Percentiles rank a stretch among this genome's conserved stretches.
These are phyloP conservation scores for Drosophila tristis DNA, from an alignment of 1,140 invertebrate genomes.

Conservation along the genomic window DNA sequence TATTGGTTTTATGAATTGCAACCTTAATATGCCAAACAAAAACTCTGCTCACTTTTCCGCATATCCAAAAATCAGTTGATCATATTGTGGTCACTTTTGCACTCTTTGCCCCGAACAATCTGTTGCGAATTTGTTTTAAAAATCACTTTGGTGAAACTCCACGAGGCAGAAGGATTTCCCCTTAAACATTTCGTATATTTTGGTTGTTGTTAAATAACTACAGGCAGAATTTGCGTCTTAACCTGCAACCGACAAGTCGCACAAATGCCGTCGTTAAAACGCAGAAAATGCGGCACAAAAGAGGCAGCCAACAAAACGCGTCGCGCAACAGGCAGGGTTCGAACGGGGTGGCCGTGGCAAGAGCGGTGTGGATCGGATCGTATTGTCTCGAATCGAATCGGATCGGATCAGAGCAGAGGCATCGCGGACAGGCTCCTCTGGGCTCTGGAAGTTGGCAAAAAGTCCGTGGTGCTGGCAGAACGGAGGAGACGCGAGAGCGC, in stretches of 20 bases:
- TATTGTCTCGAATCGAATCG: slow-evolving; percentile 1
- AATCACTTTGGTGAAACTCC: too few species aligned
- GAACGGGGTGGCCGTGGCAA: not conserved
- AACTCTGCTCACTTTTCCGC: too few species aligned
- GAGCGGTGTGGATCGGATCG: slow-evolving; percentile 3
- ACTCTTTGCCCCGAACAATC: too few species aligned
- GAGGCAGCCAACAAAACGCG: slow-evolving; percentile 23
- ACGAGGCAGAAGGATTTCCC: not conserved
- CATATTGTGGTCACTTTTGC: too few species aligned
- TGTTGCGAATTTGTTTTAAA: too few species aligned
- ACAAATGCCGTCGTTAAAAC: slow-evolving; percentile 65
- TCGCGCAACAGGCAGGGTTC: slow-evolving; percentile 16
- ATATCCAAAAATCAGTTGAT: too few species aligned
- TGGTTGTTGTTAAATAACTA: slow-evolving; percentile 10
- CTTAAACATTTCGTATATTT: slow-evolving; percentile 6
- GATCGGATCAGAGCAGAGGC: slow-evolving; percentile 26
- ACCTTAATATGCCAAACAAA: too few species aligned
- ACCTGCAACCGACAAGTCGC: slow-evolving; percentile 2
- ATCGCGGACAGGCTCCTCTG: not conserved
- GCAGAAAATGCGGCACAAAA: slow-evolving; percentile 27
- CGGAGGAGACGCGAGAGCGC: slow-evolving; percentile 58
- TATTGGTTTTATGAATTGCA: too few species aligned
- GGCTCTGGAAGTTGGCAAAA: slow-evolving; percentile 15
- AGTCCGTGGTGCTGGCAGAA: slow-evolving; percentile 11
- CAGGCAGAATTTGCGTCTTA: not conserved